Evolutionary conservation across 1,140 invertebrate genomes (phyloP).

Genomic region (Hyles vespertilio): DNA sequence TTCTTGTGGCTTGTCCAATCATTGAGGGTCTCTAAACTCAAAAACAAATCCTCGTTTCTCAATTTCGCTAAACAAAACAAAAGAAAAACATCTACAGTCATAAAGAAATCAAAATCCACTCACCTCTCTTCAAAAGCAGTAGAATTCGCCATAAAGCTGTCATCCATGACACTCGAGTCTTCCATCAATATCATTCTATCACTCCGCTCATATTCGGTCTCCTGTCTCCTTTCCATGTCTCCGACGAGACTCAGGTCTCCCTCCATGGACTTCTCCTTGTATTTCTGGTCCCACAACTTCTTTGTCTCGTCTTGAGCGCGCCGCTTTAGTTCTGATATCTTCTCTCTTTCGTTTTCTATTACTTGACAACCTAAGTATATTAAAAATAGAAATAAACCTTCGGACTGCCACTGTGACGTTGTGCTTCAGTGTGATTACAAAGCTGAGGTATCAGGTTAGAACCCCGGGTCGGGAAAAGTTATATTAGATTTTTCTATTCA

Average conservation of each 20-base stretch:
- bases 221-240: slow-evolving; percentile 17
- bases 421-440: no score
- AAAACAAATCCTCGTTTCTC: no score
- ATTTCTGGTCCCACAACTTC: slow-evolving; percentile 84
- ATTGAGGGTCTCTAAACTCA: no score
- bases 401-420: no score
- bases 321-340: slow-evolving; percentile 90
- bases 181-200: slow-evolving; percentile 25
- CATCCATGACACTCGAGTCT: slow-evolving; percentile 41
- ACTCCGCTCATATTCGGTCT: slow-evolving; percentile 12
- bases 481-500: no score
- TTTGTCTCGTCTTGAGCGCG: slow-evolving; percentile 92
- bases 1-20: no score
- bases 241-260: slow-evolving; percentile 20
- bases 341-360: slow-evolving; percentile 91
- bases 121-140: slow-evolving; percentile 62
- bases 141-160: slow-evolving; percentile 49
- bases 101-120: slow-evolving; percentile 19
- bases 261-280: slow-evolving; percentile 35
- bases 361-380: slow-evolving; percentile 85
- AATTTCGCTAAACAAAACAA: no score
- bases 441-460: no score
- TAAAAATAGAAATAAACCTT: neutral
- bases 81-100: neutral
- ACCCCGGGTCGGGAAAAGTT: no score